phyloP scores from a whole-genome alignment of 37 sponge, comb jelly and placozoan genomes.

The Haliclona indistincta region DNA sequence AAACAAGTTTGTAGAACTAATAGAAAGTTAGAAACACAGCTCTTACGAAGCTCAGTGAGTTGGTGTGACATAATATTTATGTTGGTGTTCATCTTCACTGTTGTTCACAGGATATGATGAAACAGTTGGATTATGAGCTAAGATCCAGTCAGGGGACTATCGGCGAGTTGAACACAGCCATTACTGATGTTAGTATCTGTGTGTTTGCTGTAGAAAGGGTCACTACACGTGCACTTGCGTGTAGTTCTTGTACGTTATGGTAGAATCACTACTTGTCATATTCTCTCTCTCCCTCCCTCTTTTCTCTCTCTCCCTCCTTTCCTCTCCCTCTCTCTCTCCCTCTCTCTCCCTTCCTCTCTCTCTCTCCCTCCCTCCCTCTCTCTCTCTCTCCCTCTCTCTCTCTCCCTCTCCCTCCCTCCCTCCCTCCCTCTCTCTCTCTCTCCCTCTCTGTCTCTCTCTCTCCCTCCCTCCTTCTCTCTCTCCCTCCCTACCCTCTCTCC shows the following conservation, averaged over 20 bases:
- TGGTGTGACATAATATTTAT: not conserved
- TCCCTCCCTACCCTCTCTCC: no score
- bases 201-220: no score
- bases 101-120: constrained; percentile 42
- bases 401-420: no score
- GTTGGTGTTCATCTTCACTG: not conserved
- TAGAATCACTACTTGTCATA: constrained; percentile 3
- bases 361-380: not conserved
- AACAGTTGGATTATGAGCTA: constrained; percentile 28
- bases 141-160: constrained; percentile 39
- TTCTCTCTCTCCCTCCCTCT: not conserved
- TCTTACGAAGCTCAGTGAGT: constrained; percentile 36
- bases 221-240: not conserved
- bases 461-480: no score
- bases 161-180: constrained; percentile 29
- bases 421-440: no score
- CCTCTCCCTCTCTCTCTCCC: not conserved
- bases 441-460: no score
- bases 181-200: constrained; percentile 27
- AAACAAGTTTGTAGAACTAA: constrained; percentile 40
- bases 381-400: no score
- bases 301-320: not conserved
- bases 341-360: constrained; percentile 1
- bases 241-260: not conserved
- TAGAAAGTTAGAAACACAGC: constrained; percentile 27